phyloP scores from a whole-genome alignment of 2,888 invertebrate species.

The Xestia sexstrigata region DNA sequence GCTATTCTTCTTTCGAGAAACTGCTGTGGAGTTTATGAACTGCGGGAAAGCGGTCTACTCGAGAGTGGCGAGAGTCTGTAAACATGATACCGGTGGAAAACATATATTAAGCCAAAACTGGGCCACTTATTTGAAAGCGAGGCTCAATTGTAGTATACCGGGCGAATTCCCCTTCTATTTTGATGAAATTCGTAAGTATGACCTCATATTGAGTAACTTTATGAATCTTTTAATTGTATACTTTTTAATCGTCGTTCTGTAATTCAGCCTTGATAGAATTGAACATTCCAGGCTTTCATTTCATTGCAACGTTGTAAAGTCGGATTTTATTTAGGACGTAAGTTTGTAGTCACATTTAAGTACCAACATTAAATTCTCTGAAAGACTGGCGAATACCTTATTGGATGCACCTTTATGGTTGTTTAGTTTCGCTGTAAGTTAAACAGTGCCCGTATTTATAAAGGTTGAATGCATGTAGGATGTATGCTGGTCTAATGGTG shows the following conservation, averaged over 20 bases:
- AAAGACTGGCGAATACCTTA: constrained; percentile 52
- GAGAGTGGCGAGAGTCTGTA: constrained; percentile 94
- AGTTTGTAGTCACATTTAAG: constrained; percentile 61
- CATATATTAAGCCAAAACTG: constrained; percentile 92
- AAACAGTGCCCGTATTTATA: constrained; percentile 24
- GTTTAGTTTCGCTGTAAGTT: constrained; percentile 42
- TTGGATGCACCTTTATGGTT: constrained; percentile 55
- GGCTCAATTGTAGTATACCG: constrained; percentile 93
- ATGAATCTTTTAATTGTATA: constrained; percentile 39
- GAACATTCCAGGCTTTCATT: constrained; percentile 42
- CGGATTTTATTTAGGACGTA: constrained; percentile 53
- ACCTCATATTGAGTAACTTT: constrained; percentile 25
- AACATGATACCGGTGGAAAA: constrained; percentile 92
- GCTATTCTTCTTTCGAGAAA: constrained; percentile 94
- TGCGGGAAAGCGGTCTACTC: constrained; percentile 93
- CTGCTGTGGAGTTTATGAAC: constrained; percentile 93
- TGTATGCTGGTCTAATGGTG: constrained; percentile 21
- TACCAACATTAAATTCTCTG: constrained; percentile 55
- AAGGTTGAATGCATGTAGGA: constrained; percentile 28
- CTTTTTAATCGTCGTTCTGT: constrained; percentile 19
- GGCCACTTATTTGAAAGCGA: constrained; percentile 93
- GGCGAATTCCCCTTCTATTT: constrained; percentile 94
- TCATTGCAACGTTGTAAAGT: constrained; percentile 56
- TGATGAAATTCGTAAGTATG: constrained; percentile 93
- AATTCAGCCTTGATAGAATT: constrained; percentile 46